Evolutionary conservation across 2,797 vertebrate genomes (phyloP).

Genomic region (Tiaroga cobitis): DNA sequence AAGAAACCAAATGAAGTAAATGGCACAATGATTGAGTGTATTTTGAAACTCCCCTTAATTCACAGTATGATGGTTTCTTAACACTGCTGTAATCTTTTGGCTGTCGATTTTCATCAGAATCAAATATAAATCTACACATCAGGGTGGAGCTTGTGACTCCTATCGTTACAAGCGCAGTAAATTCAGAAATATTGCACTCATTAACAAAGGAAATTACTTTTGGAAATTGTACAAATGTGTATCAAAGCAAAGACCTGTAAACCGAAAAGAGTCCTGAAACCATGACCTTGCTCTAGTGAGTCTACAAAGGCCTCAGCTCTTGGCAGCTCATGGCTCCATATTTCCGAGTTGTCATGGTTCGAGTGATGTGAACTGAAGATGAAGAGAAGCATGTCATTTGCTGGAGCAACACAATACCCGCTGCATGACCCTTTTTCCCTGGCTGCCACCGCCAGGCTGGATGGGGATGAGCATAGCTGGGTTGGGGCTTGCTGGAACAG

Average conservation of each 20-base stretch:
- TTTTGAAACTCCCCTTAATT: constrained; percentile 31
- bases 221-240: constrained; percentile 53
- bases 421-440: constrained; percentile 52
- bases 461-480: constrained; percentile 76
- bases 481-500: constrained; percentile 78
- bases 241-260: constrained; percentile 36
- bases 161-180: no score
- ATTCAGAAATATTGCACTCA: no score
- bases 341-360: constrained; percentile 51
- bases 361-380: constrained; percentile 54
- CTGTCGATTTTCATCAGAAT: constrained; percentile 24
- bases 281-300: background rate
- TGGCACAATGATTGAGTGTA: constrained; percentile 8
- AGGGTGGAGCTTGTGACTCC: constrained; percentile 29
- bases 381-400: constrained; percentile 55
- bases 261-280: constrained; percentile 26
- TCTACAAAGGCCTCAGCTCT: constrained; percentile 36
- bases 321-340: constrained; percentile 48
- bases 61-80: constrained; percentile 15
- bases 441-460: constrained; percentile 71
- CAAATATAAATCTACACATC: constrained; percentile 36
- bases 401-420: constrained; percentile 52
- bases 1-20: constrained; percentile 17
- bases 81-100: constrained; percentile 37
- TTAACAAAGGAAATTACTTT: constrained; percentile 48